These are phyloP conservation scores for Stenotaenia linearis DNA, from an alignment of 2,888 invertebrate species.

Conservation along the genomic window DNA sequence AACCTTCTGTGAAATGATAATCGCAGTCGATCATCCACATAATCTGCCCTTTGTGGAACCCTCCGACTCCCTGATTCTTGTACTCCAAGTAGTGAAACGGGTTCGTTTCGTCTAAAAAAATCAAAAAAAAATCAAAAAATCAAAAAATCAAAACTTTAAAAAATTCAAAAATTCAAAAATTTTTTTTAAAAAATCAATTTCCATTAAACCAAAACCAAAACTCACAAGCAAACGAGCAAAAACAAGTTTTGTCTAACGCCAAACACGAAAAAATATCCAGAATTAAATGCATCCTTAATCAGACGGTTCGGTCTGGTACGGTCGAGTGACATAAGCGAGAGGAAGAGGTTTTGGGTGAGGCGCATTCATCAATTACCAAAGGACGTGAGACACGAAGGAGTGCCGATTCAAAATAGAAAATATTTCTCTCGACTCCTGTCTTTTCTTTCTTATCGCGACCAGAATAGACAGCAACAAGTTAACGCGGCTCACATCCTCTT, in stretches of 20 bases:
- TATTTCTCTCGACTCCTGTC: no score
- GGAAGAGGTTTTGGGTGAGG: no score
- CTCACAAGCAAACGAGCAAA: not conserved
- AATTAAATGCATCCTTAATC: not conserved
- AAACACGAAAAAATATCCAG: not conserved
- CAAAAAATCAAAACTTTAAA: not conserved
- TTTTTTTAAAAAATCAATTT: not conserved
- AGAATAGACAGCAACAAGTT: not conserved
- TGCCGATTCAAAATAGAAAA: no score
- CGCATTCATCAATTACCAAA: no score
- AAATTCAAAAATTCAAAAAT: not conserved
- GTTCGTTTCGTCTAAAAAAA: constrained; percentile 42
- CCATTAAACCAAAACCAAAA: not conserved
- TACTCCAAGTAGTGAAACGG: constrained; percentile 46
- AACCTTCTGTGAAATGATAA: constrained; percentile 46
- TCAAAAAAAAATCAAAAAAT: not conserved
- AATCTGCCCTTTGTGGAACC: constrained; percentile 45
- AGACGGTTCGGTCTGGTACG: no score
- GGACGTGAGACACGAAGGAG: no score
- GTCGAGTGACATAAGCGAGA: no score
- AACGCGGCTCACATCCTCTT: not conserved
- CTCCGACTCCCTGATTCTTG: constrained; percentile 46
- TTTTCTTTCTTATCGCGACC: not conserved
- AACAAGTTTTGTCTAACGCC: not conserved
- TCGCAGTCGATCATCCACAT: constrained; percentile 46